A percentile compares a stretch with the other conserved stretches of the same genome.
phyloP scores from a whole-genome alignment of 2,113 vertebrate species.

The Centrocercus urophasianus region DNA sequence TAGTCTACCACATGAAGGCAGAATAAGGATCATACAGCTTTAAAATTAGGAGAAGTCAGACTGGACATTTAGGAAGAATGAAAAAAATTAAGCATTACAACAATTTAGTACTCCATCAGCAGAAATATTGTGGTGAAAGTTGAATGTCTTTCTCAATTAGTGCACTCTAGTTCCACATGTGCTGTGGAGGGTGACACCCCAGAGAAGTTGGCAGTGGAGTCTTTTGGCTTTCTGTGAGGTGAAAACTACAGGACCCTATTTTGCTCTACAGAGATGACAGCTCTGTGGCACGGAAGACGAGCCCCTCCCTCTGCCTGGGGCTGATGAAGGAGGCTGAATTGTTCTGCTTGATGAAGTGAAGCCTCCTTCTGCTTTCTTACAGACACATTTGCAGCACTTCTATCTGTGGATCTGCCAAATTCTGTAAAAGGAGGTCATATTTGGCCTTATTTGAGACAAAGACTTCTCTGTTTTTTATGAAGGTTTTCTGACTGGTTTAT shows the following conservation, averaged over 20 bases:
- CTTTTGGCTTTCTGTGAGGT: background rate
- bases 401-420: background rate
- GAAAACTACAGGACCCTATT: background rate
- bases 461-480: background rate
- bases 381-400: background rate
- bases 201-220: background rate
- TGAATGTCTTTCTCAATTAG: background rate
- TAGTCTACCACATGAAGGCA: background rate
- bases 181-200: background rate
- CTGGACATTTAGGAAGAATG: background rate
- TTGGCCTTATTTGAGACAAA: background rate
- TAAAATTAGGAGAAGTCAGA: background rate
- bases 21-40: background rate
- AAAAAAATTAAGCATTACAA: background rate
- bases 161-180: accelerated
- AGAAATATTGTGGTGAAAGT: background rate
- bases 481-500: background rate
- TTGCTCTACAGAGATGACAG: background rate
- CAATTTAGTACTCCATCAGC: background rate
- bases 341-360: background rate
- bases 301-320: background rate
- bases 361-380: background rate
- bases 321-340: background rate
- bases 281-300: accelerated
- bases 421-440: background rate